Evolutionary conservation across 2,113 vertebrate species (phyloP), one percentile per base, ranked within the genome.

Genomic region (Kryptolebias marmoratus): DNA sequence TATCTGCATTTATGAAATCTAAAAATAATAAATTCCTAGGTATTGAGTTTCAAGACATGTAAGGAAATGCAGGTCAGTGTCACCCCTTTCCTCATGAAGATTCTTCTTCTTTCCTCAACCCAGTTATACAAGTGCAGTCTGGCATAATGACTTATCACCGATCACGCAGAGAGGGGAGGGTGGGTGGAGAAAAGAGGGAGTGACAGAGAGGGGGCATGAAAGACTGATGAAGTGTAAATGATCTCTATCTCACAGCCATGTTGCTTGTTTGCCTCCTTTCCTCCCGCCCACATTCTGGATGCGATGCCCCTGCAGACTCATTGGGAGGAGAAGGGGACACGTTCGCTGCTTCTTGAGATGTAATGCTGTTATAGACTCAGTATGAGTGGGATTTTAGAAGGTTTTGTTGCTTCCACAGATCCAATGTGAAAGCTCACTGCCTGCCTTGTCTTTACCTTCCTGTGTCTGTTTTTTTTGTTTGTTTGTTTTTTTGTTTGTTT

Each of bases 91-190:
- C 42, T 58, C 14, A 0, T 48, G 22, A 57, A 69, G 70, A 50
- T 72, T 65, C 61, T 48, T 77, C 79, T 59, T 13, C 66, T 80
- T 63, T 49, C 32, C 44, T 64, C 74, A 77, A 75, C 85, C 87
- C 72, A 89, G 78, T 90, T 88, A 91, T 74, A 60, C 67, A 55
- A 88, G 80, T 79, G 75, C 73, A 64, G 73, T 75, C 71, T 80
- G 71, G 65, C 73, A 64, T 87, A 87, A 86, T 89, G 81, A 92
- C 75, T 89, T 84, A 76, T 89, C 64, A 68, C 73, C 73, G 49
- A 53, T 78, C 71, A 18, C 66, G 73, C 30, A 15, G 65, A 48
- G 77, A 63, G 53, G 39, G 66, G 68, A 70, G 73, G 63, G 63
- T 56, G 66, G 57, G 32, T 48, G 58, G 56, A 31, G 10, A 27